phyloP scores from a whole-genome alignment of 2,888 invertebrate species.

The Oscheius sp. region DNA sequence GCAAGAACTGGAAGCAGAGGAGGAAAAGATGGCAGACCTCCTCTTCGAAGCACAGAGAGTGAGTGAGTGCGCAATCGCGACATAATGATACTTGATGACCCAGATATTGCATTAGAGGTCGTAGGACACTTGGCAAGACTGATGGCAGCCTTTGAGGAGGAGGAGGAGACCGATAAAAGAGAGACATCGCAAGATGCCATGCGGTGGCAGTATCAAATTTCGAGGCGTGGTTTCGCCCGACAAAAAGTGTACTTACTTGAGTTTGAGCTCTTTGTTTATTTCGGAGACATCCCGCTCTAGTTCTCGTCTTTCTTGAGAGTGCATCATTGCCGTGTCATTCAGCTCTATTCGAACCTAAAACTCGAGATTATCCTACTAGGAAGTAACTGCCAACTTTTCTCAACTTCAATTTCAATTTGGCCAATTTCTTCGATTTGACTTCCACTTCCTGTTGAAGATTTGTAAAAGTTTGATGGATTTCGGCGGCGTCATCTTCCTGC shows the following conservation, averaged over 20 bases:
- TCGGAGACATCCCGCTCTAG: constrained; percentile 91
- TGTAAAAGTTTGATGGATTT: constrained; percentile 89
- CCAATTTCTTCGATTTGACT: constrained; percentile 90
- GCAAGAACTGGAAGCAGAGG: too few relatives aligned
- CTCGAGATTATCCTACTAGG: background rate
- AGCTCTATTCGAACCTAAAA: constrained; percentile 80
- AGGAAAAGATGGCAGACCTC: background rate
- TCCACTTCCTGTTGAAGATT: constrained; percentile 96
- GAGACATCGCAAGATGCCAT: background rate
- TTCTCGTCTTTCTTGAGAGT: constrained; percentile 90
- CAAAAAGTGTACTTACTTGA: constrained; percentile 79
- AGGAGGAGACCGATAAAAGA: background rate
- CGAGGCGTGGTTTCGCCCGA: background rate
- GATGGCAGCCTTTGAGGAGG: constrained; percentile 3
- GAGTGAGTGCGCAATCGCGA: constrained; percentile 24
- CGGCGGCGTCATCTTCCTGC: constrained; percentile 91
- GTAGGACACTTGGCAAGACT: background rate
- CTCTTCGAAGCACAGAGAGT: background rate
- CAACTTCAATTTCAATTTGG: constrained; percentile 87
- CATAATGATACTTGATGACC: constrained; percentile 35
- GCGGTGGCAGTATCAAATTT: constrained; percentile 2
- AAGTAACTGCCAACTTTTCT: constrained; percentile 39
- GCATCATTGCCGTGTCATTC: constrained; percentile 86
- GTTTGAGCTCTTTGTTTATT: constrained; percentile 87
- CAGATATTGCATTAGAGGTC: constrained; percentile 28